These are phyloP conservation scores for Notoglanidium macrostoma DNA, from an alignment of 2,797 vertebrate species.

Conservation along the genomic window DNA sequence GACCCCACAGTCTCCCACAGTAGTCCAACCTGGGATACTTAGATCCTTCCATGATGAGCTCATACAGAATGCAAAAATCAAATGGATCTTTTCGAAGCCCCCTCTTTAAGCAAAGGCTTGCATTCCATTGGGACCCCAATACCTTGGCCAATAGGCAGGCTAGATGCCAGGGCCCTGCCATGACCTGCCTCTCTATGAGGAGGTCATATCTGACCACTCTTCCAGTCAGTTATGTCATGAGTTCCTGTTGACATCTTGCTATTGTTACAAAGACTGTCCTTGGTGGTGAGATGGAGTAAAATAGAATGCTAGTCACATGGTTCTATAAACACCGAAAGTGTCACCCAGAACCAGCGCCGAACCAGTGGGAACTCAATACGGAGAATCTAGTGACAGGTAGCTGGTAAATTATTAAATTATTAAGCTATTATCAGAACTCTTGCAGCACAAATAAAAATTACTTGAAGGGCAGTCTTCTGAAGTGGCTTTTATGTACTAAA, in stretches of 20 bases:
- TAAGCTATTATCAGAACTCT: not conserved
- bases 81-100: too few relatives aligned
- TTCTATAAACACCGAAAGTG: too few relatives aligned
- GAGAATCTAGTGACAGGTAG: not conserved
- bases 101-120: too few relatives aligned
- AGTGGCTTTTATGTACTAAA: slow-evolving; percentile 35
- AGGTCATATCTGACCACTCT: not conserved
- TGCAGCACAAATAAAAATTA: not conserved
- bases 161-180: too few relatives aligned
- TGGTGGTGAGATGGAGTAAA: not conserved
- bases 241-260: not conserved
- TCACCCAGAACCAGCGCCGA: not conserved
- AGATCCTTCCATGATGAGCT: too few relatives aligned
- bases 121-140: too few relatives aligned
- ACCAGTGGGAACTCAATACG: not conserved
- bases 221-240: not conserved
- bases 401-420: not conserved
- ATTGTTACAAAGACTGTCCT: not conserved
- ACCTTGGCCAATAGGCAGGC: too few relatives aligned
- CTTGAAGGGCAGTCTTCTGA: not conserved
- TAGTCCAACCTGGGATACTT: too few relatives aligned
- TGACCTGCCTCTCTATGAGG: not conserved
- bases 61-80: too few relatives aligned
- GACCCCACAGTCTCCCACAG: too few relatives aligned
- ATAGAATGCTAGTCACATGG: not conserved